Evolutionary conservation across 64 coral and sea anemone genomes (phyloP), one percentile per base, ranked within the genome.

Genomic region (Platygyra sinensis): DNA sequence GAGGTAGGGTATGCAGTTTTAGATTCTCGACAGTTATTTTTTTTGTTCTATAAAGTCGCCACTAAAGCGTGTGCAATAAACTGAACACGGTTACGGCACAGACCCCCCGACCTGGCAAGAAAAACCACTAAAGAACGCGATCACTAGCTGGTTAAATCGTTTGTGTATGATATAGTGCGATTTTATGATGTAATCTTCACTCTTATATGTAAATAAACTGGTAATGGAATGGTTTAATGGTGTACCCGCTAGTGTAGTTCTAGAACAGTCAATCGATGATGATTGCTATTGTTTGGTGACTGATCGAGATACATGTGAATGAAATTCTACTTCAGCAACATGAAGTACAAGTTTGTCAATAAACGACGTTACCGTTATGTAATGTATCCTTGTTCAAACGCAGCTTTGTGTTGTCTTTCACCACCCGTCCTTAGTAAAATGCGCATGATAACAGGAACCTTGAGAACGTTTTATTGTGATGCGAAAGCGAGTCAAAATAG

Each of bases 161-260:
- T 85, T 78, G 60, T 94, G 87, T 94, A 90, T 91, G 82, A 90
- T 94, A 77, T 72, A 94, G 59, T 86, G 76, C 84, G 88, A 90
- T 78, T 57, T 74, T 97, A 33, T 80, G 76, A 77, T 97, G 95
- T 97, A 94, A 84, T 89, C 89, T 80, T 94, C 88, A 89, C 77
- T 94, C 87, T 92, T 89, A 97, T 86, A 97, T 97, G 95, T 97
- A 97, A 97, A 97, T 97, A 97, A 97, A 97, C 95, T 91, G 88
- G 78, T 94, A 88, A 95, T 91, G 77, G 90, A 90, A 93, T 69
- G 92, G 92, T 97, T 90, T 89, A 87, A 65, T 49, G 82, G 85
- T 75, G 85, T 76, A 89, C 82, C 29, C 88, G 79, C 79, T 61
- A 30, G 46, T 60, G 57, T 82, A 73, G 57, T 50, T 51, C 67